These are phyloP conservation scores for Coregonus suidteri DNA, from an alignment of 2,797 vertebrate species.

Conservation along the genomic window DNA sequence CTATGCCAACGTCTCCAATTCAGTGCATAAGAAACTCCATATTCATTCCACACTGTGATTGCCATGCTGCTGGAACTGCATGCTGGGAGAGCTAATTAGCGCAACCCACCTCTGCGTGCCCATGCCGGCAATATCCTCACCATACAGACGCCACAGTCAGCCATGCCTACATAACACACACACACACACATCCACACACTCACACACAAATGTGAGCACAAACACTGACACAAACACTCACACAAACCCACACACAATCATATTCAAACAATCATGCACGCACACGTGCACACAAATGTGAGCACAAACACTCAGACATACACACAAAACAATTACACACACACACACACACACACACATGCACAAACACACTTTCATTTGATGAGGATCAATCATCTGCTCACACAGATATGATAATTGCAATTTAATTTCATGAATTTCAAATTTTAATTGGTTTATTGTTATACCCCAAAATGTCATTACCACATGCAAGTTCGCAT, in stretches of 20 bases:
- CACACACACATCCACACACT: conserved; percentile 7
- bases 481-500: conserved; percentile 43
- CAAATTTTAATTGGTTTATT: conserved; percentile 71
- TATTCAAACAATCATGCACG: conserved; percentile 18
- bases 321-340: conserved; percentile 16
- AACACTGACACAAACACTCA: conserved; percentile 38
- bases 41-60: conserved; percentile 74
- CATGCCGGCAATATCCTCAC: conserved; percentile 61
- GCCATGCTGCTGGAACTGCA: conserved; percentile 70
- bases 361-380: conserved; percentile 54
- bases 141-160: conserved; percentile 59
- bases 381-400: conserved; percentile 67
- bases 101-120: conserved; percentile 71
- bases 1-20: conserved; percentile 54
- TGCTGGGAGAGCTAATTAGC: conserved; percentile 82
- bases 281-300: conserved; percentile 1
- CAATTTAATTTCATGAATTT: conserved; percentile 73
- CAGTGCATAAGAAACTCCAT: conserved; percentile 65
- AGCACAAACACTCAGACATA: conserved; percentile 6
- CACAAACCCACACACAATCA: background rate
- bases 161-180: conserved; percentile 7
- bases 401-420: conserved; percentile 59
- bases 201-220: conserved; percentile 8
- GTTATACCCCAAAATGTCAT: conserved; percentile 64
- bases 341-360: background rate